Evolutionary conservation across 2,888 invertebrate species (phyloP), one percentile per base, ranked within the genome.

Genomic region (Trichopoda pennipes): DNA sequence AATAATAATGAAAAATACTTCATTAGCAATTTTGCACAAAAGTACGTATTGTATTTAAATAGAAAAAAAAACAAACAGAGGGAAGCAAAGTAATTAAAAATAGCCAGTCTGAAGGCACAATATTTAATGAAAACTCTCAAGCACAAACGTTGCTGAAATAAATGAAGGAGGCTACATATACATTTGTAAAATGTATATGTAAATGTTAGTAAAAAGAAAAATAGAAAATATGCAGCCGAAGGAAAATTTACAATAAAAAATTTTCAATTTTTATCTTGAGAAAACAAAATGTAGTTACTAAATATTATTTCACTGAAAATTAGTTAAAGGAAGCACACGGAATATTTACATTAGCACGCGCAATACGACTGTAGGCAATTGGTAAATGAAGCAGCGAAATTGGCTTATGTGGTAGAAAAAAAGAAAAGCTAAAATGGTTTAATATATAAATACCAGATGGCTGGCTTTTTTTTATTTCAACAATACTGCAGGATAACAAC

Each of bases 41-140:
- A 16, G 16, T 28, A 38, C 19, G 38, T 35, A 17, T 60, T 49
- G 21, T 51, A 17, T 21, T 7, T 66, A 49, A 44, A 44, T 35
- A 69, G 12, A 28, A 0, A 55, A 14, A 38, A 28, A n/a, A n/a
- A n/a, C n/a, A n/a, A n/a, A n/a, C n/a, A 56, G n/a, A 63, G 64
- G 21, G n/a, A 77, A 78, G 56, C 47, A 69, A 14, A 78, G 49
- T n/a, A 28, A 74, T 74, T 69, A 44, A 53, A 74, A 81, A 70
- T 81, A 74, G 70, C 64, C 49, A 44, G 44, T 60, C 78, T 74
- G 21, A 64, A 70, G 81, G 74, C 78, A 60, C 32, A 74, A 23
- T 38, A 47, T 47, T 64, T 81, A 81, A 81, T 81, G 78, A 81
- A 78, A 81, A 74, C 51, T 66, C 58, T 9, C 47, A 51, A 32